These are phyloP conservation scores for Morone chrysops DNA, from an alignment of 2,113 vertebrate species.

Conservation along the genomic window DNA sequence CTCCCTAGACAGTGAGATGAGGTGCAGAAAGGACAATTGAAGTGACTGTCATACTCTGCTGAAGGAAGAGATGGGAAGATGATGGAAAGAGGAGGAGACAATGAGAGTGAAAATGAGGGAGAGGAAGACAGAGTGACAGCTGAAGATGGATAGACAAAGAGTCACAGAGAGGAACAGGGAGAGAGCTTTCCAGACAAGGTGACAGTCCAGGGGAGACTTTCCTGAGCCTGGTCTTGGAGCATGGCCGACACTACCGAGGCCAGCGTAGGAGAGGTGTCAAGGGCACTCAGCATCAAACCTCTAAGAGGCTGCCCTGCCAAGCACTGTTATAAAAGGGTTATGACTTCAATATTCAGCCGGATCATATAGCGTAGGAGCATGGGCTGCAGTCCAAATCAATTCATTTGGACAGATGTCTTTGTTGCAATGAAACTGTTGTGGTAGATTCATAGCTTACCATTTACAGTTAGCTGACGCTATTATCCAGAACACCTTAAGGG, in stretches of 20 bases:
- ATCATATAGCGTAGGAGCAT: slow-evolving; percentile 53
- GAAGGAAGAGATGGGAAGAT: slow-evolving; percentile 50
- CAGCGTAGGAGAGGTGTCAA: slow-evolving; percentile 64
- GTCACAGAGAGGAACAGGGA: slow-evolving; percentile 18
- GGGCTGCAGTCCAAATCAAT: slow-evolving; percentile 70
- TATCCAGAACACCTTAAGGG: slow-evolving; percentile 32
- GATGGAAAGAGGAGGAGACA: slow-evolving; percentile 58
- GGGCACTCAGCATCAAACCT: slow-evolving; percentile 69
- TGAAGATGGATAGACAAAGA: slow-evolving; percentile 48
- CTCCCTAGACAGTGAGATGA: slow-evolving; percentile 44
- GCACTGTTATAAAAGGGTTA: slow-evolving; percentile 66
- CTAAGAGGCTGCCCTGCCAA: slow-evolving; percentile 64
- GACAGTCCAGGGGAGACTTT: slow-evolving; percentile 58
- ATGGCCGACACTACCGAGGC: slow-evolving; percentile 24
- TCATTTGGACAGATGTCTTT: slow-evolving; percentile 72
- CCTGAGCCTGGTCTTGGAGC: slow-evolving; percentile 33
- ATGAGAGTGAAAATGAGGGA: slow-evolving; percentile 48
- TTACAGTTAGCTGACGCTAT: slow-evolving; percentile 43
- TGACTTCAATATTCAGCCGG: slow-evolving; percentile 70
- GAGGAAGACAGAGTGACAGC: slow-evolving; percentile 44
- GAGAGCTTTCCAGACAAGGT: slow-evolving; percentile 47
- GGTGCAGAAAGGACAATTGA: slow-evolving; percentile 63
- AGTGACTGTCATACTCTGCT: slow-evolving; percentile 61
- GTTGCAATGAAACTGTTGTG: slow-evolving; percentile 58
- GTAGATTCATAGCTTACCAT: slow-evolving; percentile 60